Evolutionary conservation across 2,113 vertebrate species (phyloP).

Genomic region (Eira barbara): DNA sequence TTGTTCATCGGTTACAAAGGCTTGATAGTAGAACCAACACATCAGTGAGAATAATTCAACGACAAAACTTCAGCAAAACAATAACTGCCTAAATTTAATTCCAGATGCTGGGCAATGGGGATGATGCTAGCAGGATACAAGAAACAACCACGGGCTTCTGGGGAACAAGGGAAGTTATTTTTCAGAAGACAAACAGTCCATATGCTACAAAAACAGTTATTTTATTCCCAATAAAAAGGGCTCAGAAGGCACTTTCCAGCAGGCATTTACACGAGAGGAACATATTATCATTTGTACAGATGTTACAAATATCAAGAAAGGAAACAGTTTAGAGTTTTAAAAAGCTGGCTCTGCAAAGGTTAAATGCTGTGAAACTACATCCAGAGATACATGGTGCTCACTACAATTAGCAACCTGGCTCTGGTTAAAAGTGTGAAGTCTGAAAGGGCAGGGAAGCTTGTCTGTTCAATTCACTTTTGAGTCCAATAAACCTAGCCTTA

Average conservation of each 20-base stretch:
- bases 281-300: neutral
- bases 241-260: neutral
- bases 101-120: neutral
- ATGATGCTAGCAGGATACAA: neutral
- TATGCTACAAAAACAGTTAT: neutral
- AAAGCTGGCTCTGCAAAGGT: neutral
- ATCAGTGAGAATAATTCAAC: neutral
- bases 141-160: neutral
- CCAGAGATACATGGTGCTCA: neutral
- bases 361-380: neutral
- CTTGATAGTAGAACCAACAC: neutral
- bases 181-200: neutral
- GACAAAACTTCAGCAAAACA: neutral
- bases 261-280: neutral
- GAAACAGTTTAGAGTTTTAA: neutral
- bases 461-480: neutral
- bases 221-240: neutral
- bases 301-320: neutral
- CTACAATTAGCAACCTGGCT: neutral
- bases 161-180: neutral
- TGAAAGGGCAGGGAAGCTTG: neutral
- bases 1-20: neutral
- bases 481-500: neutral
- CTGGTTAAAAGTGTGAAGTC: neutral
- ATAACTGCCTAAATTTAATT: neutral